A percentile compares a stretch with the other conserved stretches of the same genome.
Evolutionary conservation across 2,888 invertebrate species (phyloP).

Genomic region (Noctua janthe): DNA sequence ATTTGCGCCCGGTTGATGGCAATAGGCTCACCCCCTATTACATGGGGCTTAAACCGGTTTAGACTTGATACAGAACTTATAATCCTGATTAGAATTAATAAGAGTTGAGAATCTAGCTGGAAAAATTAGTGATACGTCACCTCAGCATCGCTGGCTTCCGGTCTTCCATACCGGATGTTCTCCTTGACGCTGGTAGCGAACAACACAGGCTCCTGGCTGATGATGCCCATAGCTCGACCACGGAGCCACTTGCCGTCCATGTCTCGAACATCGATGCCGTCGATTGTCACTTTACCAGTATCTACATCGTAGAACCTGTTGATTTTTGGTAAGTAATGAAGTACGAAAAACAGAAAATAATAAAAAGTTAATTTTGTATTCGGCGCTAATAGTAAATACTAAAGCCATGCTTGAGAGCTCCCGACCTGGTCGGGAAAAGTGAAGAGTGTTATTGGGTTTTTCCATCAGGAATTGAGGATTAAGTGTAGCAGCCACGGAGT

Average conservation of each 20-base stretch:
- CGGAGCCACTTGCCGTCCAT: conserved; percentile 96
- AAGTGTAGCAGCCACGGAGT: too few relatives aligned
- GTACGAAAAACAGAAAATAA: neutral
- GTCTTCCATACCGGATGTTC: conserved; percentile 97
- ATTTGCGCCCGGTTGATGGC: too few relatives aligned
- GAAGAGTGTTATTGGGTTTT: neutral
- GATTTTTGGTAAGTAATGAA: neutral
- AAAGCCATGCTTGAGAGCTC: neutral
- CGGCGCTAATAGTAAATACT: neutral
- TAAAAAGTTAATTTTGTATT: neutral
- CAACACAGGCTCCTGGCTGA: conserved; percentile 98
- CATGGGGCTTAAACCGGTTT: too few relatives aligned
- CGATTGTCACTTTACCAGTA: conserved; percentile 93
- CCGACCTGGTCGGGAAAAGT: too few relatives aligned
- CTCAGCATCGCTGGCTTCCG: conserved; percentile 92
- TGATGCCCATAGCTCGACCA: conserved; percentile 95
- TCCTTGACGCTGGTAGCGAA: conserved; percentile 97
- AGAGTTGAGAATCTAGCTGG: too few relatives aligned
- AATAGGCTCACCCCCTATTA: too few relatives aligned
- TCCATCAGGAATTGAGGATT: too few relatives aligned
- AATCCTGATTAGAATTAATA: too few relatives aligned
- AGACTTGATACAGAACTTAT: too few relatives aligned
- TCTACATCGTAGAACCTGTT: conserved; percentile 95
- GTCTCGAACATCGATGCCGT: conserved; percentile 92
- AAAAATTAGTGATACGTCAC: conserved; percentile 68